Percentiles rank a stretch among this genome's conserved stretches.
These are phyloP conservation scores for Drosophila colorata DNA, from an alignment of 2,888 invertebrate genomes.

Conservation along the genomic window DNA sequence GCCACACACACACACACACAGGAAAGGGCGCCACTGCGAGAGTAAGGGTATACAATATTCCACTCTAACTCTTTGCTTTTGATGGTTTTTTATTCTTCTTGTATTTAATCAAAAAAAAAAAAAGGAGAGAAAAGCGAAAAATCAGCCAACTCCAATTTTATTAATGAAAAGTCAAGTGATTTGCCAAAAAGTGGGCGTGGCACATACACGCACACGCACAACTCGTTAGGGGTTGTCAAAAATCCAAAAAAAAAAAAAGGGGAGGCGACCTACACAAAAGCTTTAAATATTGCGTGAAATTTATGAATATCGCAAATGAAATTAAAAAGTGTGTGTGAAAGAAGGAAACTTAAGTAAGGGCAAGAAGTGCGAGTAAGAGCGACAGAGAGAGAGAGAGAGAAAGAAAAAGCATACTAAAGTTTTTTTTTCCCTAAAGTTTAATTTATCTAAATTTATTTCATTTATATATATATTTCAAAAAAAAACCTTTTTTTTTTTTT, in stretches of 20 bases:
- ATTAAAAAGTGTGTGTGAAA: background rate
- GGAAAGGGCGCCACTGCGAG: too few relatives aligned
- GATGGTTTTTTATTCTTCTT: conserved; percentile 29
- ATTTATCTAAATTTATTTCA: too few relatives aligned
- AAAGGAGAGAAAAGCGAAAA: conserved; percentile 12
- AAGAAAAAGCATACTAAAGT: background rate
- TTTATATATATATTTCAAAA: too few relatives aligned
- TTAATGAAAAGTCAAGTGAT: conserved; percentile 78
- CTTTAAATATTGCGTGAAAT: conserved; percentile 48
- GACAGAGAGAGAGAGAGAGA: background rate
- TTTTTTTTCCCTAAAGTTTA: too few relatives aligned
- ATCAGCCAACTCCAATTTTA: conserved; percentile 68
- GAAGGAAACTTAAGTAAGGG: background rate
- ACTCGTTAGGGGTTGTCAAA: conserved; percentile 65
- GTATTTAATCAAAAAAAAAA: conserved; percentile 34
- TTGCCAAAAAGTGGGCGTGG: conserved; percentile 69
- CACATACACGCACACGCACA: conserved; percentile 44
- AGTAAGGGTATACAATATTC: conserved; percentile 30
- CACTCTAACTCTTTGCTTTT: conserved; percentile 41
- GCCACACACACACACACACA: conserved; percentile 25
- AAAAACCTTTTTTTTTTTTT: too few relatives aligned
- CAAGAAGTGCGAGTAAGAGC: background rate
- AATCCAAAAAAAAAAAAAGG: background rate
- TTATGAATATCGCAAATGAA: conserved; percentile 50
- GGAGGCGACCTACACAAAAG: conserved; percentile 5